Conservation (phyloP, 2,797 vertebrate species). For the Artibeus jamaicensis region DNA sequence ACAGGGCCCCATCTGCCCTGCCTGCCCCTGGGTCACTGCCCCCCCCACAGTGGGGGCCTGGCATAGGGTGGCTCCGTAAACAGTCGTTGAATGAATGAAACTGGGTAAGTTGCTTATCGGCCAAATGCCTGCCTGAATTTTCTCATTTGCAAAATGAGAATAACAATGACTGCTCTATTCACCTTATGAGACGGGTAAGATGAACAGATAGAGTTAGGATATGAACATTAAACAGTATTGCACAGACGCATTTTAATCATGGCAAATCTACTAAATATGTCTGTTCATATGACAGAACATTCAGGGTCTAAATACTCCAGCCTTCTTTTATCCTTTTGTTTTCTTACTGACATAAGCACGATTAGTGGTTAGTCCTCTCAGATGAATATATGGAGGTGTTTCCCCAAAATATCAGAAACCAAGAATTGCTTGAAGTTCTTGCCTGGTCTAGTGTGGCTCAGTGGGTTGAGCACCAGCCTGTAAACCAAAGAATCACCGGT, state of each 20-base stretch:
- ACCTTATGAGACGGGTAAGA: neutral
- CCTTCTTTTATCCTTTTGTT: neutral
- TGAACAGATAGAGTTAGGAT: neutral
- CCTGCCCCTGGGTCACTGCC: neutral
- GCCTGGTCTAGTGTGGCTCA: neutral
- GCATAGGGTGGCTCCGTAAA: neutral
- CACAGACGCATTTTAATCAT: neutral
- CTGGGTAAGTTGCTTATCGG: neutral
- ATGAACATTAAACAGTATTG: neutral
- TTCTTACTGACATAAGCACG: neutral
- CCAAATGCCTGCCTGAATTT: neutral
- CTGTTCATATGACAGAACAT: neutral
- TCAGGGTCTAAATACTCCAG: neutral
- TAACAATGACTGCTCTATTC: neutral
- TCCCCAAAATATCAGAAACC: constrained; percentile 13
- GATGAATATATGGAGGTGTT: neutral
- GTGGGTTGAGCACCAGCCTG: no score
- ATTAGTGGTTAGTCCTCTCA: neutral
- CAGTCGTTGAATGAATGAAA: neutral
- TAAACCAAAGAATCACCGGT: no score
- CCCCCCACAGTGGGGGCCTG: neutral
- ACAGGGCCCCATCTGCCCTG: neutral
- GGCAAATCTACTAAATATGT: neutral
- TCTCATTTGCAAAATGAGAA: neutral
- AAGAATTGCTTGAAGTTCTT: neutral